Evolutionary conservation across 2,888 invertebrate species (phyloP), one percentile per base, ranked within the genome.

Genomic region (Drosophila helvetica): DNA sequence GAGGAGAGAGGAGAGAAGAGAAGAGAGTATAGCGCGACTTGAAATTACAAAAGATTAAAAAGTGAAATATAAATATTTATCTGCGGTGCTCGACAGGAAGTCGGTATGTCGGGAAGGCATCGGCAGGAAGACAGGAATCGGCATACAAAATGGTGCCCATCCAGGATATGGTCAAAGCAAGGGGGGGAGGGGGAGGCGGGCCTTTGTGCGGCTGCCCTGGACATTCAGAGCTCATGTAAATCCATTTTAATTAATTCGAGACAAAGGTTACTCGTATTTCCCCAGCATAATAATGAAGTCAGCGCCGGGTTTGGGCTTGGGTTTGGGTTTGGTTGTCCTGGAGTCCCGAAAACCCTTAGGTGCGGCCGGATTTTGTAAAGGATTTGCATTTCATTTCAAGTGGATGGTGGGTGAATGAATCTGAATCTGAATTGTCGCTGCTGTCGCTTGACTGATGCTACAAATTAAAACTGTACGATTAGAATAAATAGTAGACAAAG

Each of bases 161-260:
- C 38, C 38, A 15, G 69, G 54, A 63, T 48, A 68, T 63, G 59
- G 53, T 61, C 70, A 56, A 59, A 70, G 85, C 18, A 47, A 43
- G 46, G 33, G 58, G 27, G 18, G 8, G 25, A 1, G 22, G 18
- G 15, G 19, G 38, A 17, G 46, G 51, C 22, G 89, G 27, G 8
- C 25, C 72, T n/a, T n/a, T n/a, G n/a, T 75, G 80, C 74, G 72
- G 63, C 54, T 66, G 66, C 66, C 70, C 79, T 77, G 78, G 82
- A 86, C 87, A 86, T 84, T 80, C 87, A 81, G 79, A 86, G 83
- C 85, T 85, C 88, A 88, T 88, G 89, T 86, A 89, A 89, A 89
- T 88, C 89, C 89, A 86, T 88, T 89, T 88, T 88, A 89, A 89
- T 89, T 88, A 88, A 89, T 86, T 89, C 88, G 83, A 83, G 88